Evolutionary conservation across 2,797 vertebrate genomes (phyloP).

Genomic region (Dendrocincla fuliginosa): DNA sequence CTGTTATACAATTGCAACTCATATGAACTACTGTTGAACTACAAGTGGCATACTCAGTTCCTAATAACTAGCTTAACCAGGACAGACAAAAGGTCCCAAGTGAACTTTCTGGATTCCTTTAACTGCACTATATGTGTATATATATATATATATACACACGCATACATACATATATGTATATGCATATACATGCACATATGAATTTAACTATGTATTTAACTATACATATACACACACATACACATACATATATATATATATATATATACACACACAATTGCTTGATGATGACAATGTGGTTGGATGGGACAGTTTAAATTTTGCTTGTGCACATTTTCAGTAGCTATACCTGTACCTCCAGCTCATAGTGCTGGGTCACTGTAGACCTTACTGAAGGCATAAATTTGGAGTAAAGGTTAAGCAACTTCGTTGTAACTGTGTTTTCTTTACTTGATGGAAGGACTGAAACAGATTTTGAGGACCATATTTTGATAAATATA

Average conservation of each 20-base stretch:
- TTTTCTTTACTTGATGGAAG: not conserved
- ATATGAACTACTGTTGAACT: not conserved
- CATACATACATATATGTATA: rapidly evolving
- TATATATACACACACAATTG: not conserved
- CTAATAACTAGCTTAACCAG: not conserved
- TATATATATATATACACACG: too few species aligned
- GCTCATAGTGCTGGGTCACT: not conserved
- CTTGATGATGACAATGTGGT: not conserved
- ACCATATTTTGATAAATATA: not conserved
- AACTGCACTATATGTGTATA: not conserved
- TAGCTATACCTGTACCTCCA: not conserved
- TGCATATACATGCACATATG: not conserved
- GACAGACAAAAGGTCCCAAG: not conserved
- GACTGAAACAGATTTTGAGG: not conserved
- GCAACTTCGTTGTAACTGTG: not conserved
- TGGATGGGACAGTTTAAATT: not conserved
- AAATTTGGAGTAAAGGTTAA: not conserved
- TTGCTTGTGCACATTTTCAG: not conserved
- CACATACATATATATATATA: not conserved
- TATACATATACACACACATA: rapidly evolving
- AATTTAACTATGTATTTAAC: not conserved
- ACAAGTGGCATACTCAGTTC: not conserved
- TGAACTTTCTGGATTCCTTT: not conserved
- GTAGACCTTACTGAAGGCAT: not conserved
- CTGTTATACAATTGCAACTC: not conserved